Evolutionary conservation across 1,140 invertebrate species (phyloP), one percentile per base, ranked within the genome.

Genomic region (Neodiprion lecontei): DNA sequence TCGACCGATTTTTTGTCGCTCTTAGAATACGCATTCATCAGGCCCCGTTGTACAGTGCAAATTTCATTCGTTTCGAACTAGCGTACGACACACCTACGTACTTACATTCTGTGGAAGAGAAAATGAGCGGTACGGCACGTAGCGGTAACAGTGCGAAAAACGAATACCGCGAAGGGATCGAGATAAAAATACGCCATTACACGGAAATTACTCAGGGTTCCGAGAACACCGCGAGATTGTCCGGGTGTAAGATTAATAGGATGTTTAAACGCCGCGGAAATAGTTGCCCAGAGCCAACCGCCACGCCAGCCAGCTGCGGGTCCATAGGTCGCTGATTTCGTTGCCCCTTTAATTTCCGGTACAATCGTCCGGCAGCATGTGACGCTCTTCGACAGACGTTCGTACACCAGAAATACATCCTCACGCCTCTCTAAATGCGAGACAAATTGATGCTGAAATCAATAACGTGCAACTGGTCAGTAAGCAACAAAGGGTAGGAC

Each of bases 161-260:
- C 1, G 17, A 17, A 65, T 8, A 61, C 11, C 53, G 53, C 53
- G 0, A 61, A 17, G 3, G 53, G 4, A 61, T 61, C 53, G 53
- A 61, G 53, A 61, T 61, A 61, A 61, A 61, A 61, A 61, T 61
- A 61, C 53, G 53, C 53, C 53, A 61, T 61, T 61, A 61, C 53
- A 61, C 53, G 53, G 53, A 61, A 61, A 61, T 61, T 61, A 61
- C 53, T 61, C 53, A 17, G 53, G 53, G 53, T 17, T 12, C 53
- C 53, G 53, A 61, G 53, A 61, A 61, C 53, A 61, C 53, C 11
- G 53, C n/a, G 53, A 61, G 11, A 61, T 61, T 61, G 53, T 61
- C 53, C 53, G 9, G n/a, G 53, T 61, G 53, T 61, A 61, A 61
- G 53, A 61, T 61, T 61, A 61, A 61, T 61, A 61, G 53, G 53